Evolutionary conservation across 2,888 invertebrate species (phyloP).

Genomic region (Cosmorhoe ocellata): DNA sequence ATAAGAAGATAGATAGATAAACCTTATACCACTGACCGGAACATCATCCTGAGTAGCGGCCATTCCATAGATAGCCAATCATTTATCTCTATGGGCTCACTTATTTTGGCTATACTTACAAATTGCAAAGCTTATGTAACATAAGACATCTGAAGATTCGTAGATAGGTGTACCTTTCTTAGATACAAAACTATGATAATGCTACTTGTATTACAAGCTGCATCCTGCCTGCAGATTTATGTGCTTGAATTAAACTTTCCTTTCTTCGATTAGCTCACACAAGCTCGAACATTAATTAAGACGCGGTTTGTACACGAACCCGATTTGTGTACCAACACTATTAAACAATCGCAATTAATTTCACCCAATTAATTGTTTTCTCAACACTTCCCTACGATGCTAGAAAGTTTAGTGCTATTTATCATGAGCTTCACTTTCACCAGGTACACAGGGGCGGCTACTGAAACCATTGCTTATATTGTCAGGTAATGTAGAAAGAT

Average conservation of each 20-base stretch:
- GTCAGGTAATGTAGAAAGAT: too few relatives aligned
- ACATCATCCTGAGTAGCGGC: too few relatives aligned
- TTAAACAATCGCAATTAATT: conserved; percentile 24
- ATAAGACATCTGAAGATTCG: conserved; percentile 10
- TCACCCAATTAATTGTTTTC: conserved; percentile 25
- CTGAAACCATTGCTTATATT: too few relatives aligned
- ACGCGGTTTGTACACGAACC: conserved; percentile 10
- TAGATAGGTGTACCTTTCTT: conserved; percentile 14
- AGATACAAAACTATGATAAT: conserved; percentile 21
- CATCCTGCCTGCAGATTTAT: conserved; percentile 15
- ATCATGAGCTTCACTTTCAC: conserved; percentile 42
- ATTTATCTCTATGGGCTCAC: too few relatives aligned
- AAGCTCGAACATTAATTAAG: conserved; percentile 15
- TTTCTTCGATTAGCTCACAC: conserved; percentile 18
- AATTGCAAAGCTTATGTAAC: conserved; percentile 14
- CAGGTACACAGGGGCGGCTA: too few relatives aligned
- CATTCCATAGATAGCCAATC: too few relatives aligned
- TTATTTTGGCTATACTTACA: too few relatives aligned
- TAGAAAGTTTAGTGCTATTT: conserved; percentile 59
- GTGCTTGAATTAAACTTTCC: conserved; percentile 22
- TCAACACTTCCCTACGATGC: conserved; percentile 30
- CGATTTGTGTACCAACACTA: conserved; percentile 13
- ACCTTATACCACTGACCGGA: too few relatives aligned
- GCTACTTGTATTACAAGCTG: conserved; percentile 20
- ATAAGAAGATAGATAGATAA: too few relatives aligned